Evolutionary conservation across 2,888 invertebrate species (phyloP), one percentile per base, ranked within the genome.

Genomic region (Anticlea derivata): DNA sequence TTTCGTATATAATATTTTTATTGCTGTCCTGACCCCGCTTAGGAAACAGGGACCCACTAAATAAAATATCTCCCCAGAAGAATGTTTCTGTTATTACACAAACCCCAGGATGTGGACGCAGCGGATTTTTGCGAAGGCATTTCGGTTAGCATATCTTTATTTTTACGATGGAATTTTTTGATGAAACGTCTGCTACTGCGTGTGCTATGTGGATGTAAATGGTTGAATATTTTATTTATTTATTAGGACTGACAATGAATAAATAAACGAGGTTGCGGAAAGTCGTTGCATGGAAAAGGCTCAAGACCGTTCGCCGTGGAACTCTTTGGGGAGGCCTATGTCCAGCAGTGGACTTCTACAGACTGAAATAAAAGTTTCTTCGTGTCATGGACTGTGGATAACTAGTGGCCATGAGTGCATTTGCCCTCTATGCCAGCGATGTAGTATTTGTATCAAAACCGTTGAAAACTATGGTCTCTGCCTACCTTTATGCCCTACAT

Each of bases 1-100:
- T 69, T 68, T 33, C 35, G 46, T 77, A 78, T 80, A 84, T 80
- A 83, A 86, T 86, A 86, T 86, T 86, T 86, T 86, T 86, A 86
- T 83, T 81, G 76, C 73, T 70, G 68, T 45, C 75, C 77, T 73
- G 72, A 71, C 76, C 45, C 76, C 75, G 70, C 72, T 73, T 71
- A 72, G 72, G 65, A 74, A 72, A 73, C 72, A 73, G 78, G 75
- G 77, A 80, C 77, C 74, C 68, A 74, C 84, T 82, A 84, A 86
- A 86, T 85, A 86, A 86, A 86, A 86, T 86, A 86, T 85, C 78
- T 66, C 75, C 66, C 67, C 69, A 64, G 67, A 75, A 71, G 73
- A 73, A 73, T 73, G 74, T 77, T 67, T 73, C 73, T 69, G 65
- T 63, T 61, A 63, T 62, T 59, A 62, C 61, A 54, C 67, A 63